A percentile compares a stretch with the other conserved stretches of the same genome.
These are phyloP conservation scores for Lampris incognitus DNA, from an alignment of 2,113 vertebrate species.

Conservation along the genomic window DNA sequence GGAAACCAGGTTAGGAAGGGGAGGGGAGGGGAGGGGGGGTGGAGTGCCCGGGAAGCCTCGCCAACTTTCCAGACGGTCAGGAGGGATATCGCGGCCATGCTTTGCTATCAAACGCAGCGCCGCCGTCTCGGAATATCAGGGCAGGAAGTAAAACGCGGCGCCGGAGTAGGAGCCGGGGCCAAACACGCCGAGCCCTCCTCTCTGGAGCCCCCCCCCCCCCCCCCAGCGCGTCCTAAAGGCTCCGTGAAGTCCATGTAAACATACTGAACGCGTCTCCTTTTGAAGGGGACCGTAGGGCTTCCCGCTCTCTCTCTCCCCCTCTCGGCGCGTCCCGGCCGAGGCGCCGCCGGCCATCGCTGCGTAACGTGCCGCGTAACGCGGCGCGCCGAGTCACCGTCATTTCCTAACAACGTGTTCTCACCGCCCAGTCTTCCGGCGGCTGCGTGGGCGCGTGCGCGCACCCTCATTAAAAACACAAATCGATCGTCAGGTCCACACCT, in stretches of 20 bases:
- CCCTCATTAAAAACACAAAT: too few species aligned
- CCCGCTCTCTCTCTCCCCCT: slow-evolving; percentile 9
- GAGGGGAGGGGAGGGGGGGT: too few species aligned
- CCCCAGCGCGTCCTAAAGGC: too few species aligned
- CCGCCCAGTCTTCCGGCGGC: slow-evolving; percentile 62
- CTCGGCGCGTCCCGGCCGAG: slow-evolving; percentile 47
- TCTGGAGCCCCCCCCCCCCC: slow-evolving; percentile 7
- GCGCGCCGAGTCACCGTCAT: slow-evolving; percentile 62
- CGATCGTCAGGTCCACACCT: slow-evolving; percentile 68
- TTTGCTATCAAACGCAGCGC: too few species aligned
- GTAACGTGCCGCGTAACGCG: slow-evolving; percentile 26
- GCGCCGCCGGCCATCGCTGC: slow-evolving; percentile 41
- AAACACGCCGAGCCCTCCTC: neutral
- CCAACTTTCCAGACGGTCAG: too few species aligned
- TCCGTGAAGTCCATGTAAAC: slow-evolving; percentile 5
- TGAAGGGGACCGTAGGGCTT: slow-evolving; percentile 56
- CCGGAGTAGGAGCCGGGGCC: neutral
- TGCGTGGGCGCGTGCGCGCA: slow-evolving; percentile 15
- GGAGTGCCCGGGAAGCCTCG: too few species aligned
- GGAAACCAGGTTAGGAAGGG: too few species aligned
- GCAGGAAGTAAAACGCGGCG: too few species aligned
- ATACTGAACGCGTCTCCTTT: slow-evolving; percentile 42
- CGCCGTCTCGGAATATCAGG: too few species aligned
- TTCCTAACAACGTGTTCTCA: slow-evolving; percentile 65
- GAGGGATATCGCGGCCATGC: too few species aligned